These are phyloP conservation scores for Anguilla marmorata DNA, from an alignment of 2,797 vertebrate genomes.

Conservation along the genomic window DNA sequence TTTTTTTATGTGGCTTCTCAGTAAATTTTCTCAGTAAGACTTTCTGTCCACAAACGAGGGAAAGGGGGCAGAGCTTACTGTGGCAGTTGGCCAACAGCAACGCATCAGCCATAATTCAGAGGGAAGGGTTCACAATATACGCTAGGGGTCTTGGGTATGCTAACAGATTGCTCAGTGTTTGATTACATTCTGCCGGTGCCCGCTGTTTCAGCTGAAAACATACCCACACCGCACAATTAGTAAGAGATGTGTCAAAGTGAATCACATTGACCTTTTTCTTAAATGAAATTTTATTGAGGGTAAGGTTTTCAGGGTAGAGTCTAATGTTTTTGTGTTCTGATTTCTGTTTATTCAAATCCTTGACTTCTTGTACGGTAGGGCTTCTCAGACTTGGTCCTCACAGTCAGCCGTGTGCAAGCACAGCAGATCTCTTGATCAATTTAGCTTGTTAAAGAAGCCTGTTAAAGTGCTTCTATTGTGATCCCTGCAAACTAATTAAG, in stretches of 20 bases:
- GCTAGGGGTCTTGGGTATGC: background rate
- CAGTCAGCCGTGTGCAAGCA: background rate
- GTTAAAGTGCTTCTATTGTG: background rate
- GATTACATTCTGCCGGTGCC: background rate
- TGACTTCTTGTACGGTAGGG: background rate
- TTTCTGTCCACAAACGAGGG: background rate
- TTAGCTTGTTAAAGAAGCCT: background rate
- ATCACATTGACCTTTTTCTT: background rate
- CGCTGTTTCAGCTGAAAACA: background rate
- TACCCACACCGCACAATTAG: background rate
- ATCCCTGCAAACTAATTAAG: background rate
- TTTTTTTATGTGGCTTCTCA: background rate
- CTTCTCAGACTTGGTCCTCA: background rate
- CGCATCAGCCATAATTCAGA: background rate
- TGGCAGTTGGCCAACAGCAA: background rate
- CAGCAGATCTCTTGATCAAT: background rate
- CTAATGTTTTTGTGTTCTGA: background rate
- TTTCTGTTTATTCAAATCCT: background rate
- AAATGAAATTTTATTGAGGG: background rate
- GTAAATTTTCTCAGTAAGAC: background rate
- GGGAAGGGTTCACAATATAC: background rate
- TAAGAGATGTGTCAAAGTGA: background rate
- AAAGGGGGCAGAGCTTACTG: background rate
- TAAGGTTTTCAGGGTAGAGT: background rate
- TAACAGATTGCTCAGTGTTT: background rate